Percentiles rank a stretch among this genome's conserved stretches.
Conservation (phyloP, 2,797 vertebrate species). For the Otolemur crassicaudatus region DNA sequence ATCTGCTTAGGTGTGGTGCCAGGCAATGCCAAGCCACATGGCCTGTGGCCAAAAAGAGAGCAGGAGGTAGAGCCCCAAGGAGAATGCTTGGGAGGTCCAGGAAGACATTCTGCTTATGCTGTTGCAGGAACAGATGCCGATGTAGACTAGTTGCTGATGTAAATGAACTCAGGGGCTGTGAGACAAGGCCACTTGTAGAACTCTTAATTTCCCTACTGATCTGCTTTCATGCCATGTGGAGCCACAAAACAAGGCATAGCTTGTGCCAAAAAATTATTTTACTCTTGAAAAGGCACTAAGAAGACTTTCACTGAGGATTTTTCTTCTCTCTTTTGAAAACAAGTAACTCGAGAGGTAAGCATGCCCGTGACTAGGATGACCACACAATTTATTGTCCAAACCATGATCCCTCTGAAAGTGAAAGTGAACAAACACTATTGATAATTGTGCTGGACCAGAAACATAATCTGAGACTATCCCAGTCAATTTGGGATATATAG, state of each 20-base stretch:
- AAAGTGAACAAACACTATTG: constrained; percentile 22
- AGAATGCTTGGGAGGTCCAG: constrained; percentile 10
- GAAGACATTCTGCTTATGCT: neutral
- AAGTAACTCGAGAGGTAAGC: constrained; percentile 7
- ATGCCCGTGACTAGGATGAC: neutral
- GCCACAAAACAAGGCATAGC: neutral
- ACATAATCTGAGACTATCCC: neutral
- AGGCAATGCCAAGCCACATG: neutral
- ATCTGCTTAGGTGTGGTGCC: neutral
- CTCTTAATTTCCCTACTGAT: constrained; percentile 66
- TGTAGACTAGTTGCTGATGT: neutral
- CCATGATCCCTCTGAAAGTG: neutral
- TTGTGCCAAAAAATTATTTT: neutral
- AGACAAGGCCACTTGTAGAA: neutral
- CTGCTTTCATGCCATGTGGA: constrained; percentile 15
- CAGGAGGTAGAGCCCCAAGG: constrained; percentile 18
- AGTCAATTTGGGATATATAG: neutral
- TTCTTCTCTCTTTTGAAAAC: constrained; percentile 36
- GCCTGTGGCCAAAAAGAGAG: constrained; percentile 38
- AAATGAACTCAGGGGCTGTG: constrained; percentile 58
- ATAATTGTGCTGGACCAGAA: neutral
- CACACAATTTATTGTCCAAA: neutral
- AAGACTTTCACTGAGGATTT: constrained; percentile 18
- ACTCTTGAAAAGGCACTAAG: neutral
- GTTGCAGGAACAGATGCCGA: constrained; percentile 24